A percentile compares a stretch with the other conserved stretches of the same genome.
These are phyloP conservation scores for Herpetotheres cachinnans DNA, from an alignment of 2,113 vertebrate genomes.

Conservation along the genomic window DNA sequence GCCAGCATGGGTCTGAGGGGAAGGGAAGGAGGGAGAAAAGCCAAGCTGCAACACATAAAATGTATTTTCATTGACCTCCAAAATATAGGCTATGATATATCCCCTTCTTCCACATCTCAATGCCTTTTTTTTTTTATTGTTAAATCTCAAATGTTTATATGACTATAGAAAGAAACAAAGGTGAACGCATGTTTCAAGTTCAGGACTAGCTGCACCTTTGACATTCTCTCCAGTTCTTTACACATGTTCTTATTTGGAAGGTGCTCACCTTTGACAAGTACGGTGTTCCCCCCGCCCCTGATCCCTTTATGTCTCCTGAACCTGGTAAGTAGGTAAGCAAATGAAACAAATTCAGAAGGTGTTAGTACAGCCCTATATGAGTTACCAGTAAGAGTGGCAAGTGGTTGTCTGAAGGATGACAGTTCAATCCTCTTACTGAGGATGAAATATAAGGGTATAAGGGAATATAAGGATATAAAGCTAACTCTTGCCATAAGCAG, in stretches of 20 bases:
- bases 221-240: neutral
- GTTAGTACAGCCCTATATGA: neutral
- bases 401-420: neutral
- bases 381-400: neutral
- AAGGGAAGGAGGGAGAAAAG: neutral
- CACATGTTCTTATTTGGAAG: neutral
- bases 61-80: neutral
- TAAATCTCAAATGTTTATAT: neutral
- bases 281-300: neutral
- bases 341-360: neutral
- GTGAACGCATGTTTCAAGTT: neutral
- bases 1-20: neutral
- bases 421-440: neutral
- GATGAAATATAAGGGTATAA: neutral
- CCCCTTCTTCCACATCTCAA: neutral
- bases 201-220: neutral
- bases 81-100: neutral
- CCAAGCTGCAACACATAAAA: neutral
- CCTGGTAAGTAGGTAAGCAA: neutral
- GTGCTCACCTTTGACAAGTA: neutral
- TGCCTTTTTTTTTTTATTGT: neutral
- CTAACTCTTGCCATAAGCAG: neutral
- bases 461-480: neutral
- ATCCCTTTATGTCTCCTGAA: neutral
- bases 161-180: neutral